Percentiles rank a stretch among this genome's conserved stretches.
phyloP scores from a whole-genome alignment of 2,113 vertebrate species.

The Hippocampus zosterae region DNA sequence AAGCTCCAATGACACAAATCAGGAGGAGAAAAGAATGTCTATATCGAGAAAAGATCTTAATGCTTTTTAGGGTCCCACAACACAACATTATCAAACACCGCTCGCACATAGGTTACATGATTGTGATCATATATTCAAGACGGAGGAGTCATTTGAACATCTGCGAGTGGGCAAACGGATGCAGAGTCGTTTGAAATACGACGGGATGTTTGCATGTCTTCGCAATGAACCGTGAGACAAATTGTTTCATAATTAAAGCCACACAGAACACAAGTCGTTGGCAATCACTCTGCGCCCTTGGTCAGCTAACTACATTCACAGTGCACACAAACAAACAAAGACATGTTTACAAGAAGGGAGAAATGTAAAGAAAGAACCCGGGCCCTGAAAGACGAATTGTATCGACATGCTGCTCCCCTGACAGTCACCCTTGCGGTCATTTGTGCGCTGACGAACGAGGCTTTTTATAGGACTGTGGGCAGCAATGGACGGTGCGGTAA shows the following conservation, averaged over 20 bases:
- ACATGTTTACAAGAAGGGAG: constrained; percentile 17
- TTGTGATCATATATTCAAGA: constrained; percentile 52
- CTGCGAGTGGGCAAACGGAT: constrained; percentile 27
- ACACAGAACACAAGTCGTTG: constrained; percentile 4
- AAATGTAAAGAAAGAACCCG: constrained; percentile 7
- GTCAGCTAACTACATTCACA: constrained; percentile 4
- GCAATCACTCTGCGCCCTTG: constrained; percentile 7
- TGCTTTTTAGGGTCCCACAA: constrained; percentile 3
- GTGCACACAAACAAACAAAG: constrained; percentile 33
- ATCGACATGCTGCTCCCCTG: constrained; percentile 7
- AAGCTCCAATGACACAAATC: not conserved
- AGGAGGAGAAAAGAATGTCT: not conserved
- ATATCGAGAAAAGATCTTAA: not conserved
- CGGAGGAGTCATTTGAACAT: constrained; percentile 35
- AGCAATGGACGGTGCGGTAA: constrained; percentile 13
- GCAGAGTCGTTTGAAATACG: constrained; percentile 39
- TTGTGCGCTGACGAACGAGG: constrained; percentile 24
- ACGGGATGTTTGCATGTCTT: constrained; percentile 46
- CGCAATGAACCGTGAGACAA: constrained; percentile 36
- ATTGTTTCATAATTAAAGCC: constrained; percentile 51
- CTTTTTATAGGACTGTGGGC: constrained; percentile 22
- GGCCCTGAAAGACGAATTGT: constrained; percentile 3
- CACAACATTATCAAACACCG: constrained; percentile 2
- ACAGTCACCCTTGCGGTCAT: constrained; percentile 16
- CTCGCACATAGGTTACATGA: constrained; percentile 29